A percentile compares a stretch with the other conserved stretches of the same genome.
Evolutionary conservation across 2,888 invertebrate species (phyloP).

Genomic region (Acrobasis consociella): DNA sequence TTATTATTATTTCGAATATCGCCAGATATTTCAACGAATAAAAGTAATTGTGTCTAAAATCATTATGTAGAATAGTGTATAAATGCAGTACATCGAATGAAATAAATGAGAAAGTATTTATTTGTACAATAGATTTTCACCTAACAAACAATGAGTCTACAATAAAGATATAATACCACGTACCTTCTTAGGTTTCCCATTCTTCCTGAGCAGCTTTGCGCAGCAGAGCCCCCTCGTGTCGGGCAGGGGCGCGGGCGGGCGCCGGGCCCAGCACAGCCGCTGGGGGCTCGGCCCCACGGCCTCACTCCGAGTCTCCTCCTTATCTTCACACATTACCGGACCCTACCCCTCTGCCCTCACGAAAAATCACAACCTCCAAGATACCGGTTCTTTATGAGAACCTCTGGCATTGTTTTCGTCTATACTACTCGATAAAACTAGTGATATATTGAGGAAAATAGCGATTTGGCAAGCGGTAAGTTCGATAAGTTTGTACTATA

Average conservation of each 20-base stretch:
- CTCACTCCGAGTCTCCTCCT: slow-evolving; percentile 71
- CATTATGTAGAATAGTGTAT: too few relatives aligned
- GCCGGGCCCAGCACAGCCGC: slow-evolving; percentile 70
- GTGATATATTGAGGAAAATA: slow-evolving; percentile 66
- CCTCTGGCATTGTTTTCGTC: slow-evolving; percentile 74
- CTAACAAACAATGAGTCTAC: slow-evolving; percentile 8
- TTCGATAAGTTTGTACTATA: slow-evolving; percentile 76
- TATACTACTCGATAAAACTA: slow-evolving; percentile 68
- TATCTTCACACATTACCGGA: slow-evolving; percentile 74
- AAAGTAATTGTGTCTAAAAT: too few relatives aligned
- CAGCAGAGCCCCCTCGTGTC: slow-evolving; percentile 92
- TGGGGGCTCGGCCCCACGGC: slow-evolving; percentile 63
- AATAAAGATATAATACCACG: slow-evolving; percentile 41
- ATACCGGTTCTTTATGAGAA: slow-evolving; percentile 77
- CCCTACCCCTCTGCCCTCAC: slow-evolving; percentile 51
- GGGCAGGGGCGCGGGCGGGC: slow-evolving; percentile 76
- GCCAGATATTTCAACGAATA: too few relatives aligned
- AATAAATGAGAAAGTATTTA: background rate
- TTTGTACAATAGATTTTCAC: background rate
- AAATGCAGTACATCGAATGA: too few relatives aligned
- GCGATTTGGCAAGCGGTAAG: slow-evolving; percentile 52
- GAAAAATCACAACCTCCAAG: slow-evolving; percentile 68
- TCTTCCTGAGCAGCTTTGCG: slow-evolving; percentile 90
- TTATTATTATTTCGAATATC: too few relatives aligned
- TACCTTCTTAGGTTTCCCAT: slow-evolving; percentile 92